These are phyloP conservation scores for Cheilosia impressa DNA, from an alignment of 2,888 invertebrate genomes.

Conservation along the genomic window DNA sequence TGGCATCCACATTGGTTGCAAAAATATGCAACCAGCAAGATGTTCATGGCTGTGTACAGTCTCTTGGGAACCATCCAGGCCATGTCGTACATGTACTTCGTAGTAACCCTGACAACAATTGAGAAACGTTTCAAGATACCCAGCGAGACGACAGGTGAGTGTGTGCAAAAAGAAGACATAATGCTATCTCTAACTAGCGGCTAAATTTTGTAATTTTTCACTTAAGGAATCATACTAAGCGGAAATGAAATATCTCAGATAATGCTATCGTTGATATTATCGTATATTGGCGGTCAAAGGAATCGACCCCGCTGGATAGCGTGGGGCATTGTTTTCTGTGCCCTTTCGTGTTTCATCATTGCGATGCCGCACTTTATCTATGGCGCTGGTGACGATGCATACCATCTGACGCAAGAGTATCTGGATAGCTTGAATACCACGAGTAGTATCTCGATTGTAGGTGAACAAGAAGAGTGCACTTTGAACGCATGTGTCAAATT, in stretches of 20 bases:
- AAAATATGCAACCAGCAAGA: constrained; percentile 85
- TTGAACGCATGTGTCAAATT: neutral
- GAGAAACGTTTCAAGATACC: constrained; percentile 89
- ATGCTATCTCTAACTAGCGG: neutral
- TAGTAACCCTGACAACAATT: constrained; percentile 87
- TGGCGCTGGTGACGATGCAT: constrained; percentile 85
- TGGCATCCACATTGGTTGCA: constrained; percentile 86
- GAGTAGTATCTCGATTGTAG: constrained; percentile 78
- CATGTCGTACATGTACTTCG: constrained; percentile 87
- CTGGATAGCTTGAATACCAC: constrained; percentile 75
- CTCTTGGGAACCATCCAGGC: constrained; percentile 87
- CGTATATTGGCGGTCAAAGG: constrained; percentile 87
- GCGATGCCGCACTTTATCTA: constrained; percentile 87
- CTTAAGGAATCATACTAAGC: constrained; percentile 87
- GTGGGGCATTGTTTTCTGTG: constrained; percentile 86
- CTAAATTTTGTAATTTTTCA: constrained; percentile 42
- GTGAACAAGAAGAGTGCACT: constrained; percentile 66
- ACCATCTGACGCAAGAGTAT: constrained; percentile 83
- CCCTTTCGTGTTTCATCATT: constrained; percentile 86
- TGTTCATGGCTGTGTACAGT: constrained; percentile 86
- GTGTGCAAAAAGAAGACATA: too few species aligned
- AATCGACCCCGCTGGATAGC: constrained; percentile 88
- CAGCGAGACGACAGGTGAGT: constrained; percentile 87
- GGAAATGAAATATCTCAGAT: constrained; percentile 90
- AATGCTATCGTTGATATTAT: constrained; percentile 86